phyloP scores from a whole-genome alignment of 2,113 vertebrate genomes.

The Caranx melampygus region DNA sequence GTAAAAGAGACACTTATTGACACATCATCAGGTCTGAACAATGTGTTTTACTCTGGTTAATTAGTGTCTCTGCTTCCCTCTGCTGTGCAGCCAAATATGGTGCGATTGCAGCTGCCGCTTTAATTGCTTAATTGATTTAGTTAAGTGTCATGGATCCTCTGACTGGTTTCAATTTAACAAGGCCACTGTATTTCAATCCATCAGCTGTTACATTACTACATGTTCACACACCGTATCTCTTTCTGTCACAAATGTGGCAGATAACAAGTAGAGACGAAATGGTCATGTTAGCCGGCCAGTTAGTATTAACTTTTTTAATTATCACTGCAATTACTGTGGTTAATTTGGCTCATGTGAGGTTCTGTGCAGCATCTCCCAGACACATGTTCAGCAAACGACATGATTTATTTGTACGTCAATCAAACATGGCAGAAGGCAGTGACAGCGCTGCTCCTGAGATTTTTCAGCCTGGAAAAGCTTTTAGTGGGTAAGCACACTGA shows the following conservation, averaged over 20 bases:
- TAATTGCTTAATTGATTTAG: conserved; percentile 58
- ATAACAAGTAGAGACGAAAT: background rate
- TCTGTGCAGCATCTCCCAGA: no score
- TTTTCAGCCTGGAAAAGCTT: no score
- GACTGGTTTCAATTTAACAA: conserved; percentile 36
- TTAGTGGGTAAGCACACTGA: no score
- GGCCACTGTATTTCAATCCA: background rate
- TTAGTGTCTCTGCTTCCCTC: conserved; percentile 31
- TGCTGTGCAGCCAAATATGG: conserved; percentile 14
- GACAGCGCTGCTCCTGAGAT: no score
- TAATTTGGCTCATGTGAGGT: no score
- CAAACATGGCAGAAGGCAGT: no score
- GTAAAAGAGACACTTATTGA: conserved; percentile 52
- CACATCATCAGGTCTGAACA: conserved; percentile 53
- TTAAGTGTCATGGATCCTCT: conserved; percentile 22
- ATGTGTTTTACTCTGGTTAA: conserved; percentile 54
- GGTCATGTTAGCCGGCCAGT: no score
- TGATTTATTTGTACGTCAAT: no score
- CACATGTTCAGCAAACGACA: no score
- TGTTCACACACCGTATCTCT: background rate
- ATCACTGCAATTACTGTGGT: no score
- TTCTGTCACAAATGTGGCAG: background rate
- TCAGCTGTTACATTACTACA: background rate
- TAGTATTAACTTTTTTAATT: no score
- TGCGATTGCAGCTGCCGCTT: conserved; percentile 28